Conservation (phyloP, 2,113 vertebrate species). For the Forbesichthys papilliferus region DNA sequence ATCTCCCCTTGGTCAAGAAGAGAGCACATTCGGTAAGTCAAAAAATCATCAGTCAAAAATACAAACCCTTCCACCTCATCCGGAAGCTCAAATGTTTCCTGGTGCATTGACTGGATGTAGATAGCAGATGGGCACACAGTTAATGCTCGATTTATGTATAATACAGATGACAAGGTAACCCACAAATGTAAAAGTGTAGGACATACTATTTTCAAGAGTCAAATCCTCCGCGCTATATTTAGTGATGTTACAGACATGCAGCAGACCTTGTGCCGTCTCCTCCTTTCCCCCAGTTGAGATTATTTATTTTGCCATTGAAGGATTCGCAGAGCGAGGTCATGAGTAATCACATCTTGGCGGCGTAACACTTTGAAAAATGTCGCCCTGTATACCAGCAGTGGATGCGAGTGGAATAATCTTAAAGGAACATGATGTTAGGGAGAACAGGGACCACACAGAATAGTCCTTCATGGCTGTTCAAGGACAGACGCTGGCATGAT, state of each 20-base stretch:
- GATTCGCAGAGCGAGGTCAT: no score
- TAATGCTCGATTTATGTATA: constrained; percentile 49
- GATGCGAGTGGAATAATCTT: constrained; percentile 10
- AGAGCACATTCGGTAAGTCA: constrained; percentile 64
- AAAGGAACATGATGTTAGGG: constrained; percentile 45
- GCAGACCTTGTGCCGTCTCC: not conserved
- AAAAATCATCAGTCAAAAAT: constrained; percentile 68
- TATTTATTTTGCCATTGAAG: not conserved
- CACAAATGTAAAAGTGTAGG: constrained; percentile 39
- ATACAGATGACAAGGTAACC: constrained; percentile 63
- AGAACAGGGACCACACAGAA: constrained; percentile 66
- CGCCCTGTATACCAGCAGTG: constrained; percentile 11
- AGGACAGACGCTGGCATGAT: constrained; percentile 61
- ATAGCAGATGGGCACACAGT: constrained; percentile 59
- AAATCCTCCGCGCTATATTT: no score
- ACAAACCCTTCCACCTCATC: constrained; percentile 56
- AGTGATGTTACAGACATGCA: no score
- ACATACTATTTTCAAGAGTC: not conserved
- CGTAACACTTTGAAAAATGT: not conserved
- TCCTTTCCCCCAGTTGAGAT: not conserved
- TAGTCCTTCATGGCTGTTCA: constrained; percentile 60
- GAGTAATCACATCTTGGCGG: no score
- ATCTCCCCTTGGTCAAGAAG: constrained; percentile 60
- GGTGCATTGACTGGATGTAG: constrained; percentile 51
- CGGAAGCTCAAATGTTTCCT: constrained; percentile 56